Percentiles rank a stretch among this genome's conserved stretches.
Evolutionary conservation across 2,888 invertebrate genomes (phyloP).

Genomic region (Liodrosophila aerea): DNA sequence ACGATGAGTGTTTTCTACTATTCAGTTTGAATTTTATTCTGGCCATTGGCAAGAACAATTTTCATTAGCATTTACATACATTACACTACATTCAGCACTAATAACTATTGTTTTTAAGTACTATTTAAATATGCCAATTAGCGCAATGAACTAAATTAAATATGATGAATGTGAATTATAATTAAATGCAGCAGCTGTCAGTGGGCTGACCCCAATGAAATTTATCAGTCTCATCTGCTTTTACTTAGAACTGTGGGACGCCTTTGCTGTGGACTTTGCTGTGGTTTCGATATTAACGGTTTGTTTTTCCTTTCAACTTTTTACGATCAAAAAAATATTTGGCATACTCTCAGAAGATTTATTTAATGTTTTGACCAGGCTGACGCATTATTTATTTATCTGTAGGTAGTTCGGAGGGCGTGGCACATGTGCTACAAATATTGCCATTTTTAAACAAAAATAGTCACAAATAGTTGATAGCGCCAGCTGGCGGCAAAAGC

Average conservation of each 20-base stretch:
- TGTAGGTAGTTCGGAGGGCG: neutral
- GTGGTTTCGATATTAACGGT: constrained; percentile 27
- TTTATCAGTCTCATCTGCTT: neutral
- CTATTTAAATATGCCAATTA: no score
- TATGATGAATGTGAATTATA: no score
- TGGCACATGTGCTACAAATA: constrained; percentile 9
- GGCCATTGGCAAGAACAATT: constrained; percentile 8
- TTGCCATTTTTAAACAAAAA: constrained; percentile 4
- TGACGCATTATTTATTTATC: constrained; percentile 61
- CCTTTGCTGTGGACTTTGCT: constrained; percentile 4
- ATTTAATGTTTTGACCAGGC: constrained; percentile 44
- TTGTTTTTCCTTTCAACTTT: constrained; percentile 33
- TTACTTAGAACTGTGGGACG: no score
- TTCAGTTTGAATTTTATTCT: no score
- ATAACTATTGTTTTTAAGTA: no score
- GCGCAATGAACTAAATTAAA: no score
- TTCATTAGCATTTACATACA: no score
- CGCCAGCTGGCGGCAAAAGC: neutral
- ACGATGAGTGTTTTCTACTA: neutral
- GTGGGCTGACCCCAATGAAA: neutral
- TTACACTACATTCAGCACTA: no score
- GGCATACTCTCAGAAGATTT: constrained; percentile 24
- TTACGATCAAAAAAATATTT: constrained; percentile 43
- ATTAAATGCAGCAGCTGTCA: no score
- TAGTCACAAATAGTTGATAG: neutral